Percentiles rank a stretch among this genome's conserved stretches.
Evolutionary conservation across 2,888 invertebrate species (phyloP).

Genomic region (Myopa testacea): DNA sequence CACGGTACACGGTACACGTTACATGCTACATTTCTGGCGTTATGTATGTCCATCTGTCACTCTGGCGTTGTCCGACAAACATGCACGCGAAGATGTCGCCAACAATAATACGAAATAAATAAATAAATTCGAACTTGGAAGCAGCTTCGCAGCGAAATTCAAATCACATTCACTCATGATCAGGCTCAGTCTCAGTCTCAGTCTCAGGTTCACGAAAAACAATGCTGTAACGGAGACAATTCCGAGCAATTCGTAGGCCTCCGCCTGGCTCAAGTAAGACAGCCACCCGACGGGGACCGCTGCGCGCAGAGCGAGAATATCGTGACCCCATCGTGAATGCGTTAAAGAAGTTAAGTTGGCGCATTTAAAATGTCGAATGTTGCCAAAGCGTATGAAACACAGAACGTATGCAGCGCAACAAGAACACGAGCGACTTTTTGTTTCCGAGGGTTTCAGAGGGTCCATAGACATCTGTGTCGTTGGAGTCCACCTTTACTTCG

Average conservation of each 20-base stretch:
- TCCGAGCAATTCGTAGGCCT: background rate
- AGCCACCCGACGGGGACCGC: conserved; percentile 34
- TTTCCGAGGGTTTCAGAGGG: background rate
- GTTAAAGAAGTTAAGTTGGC: conserved; percentile 48
- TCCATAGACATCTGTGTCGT: background rate
- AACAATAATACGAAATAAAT: too few relatives aligned
- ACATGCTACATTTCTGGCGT: background rate
- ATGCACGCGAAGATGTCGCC: too few relatives aligned
- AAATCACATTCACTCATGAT: background rate
- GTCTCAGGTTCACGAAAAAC: background rate
- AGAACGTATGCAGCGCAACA: conserved; percentile 44
- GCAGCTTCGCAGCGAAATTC: background rate
- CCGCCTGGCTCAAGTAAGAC: conserved; percentile 33
- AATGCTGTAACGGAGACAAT: background rate
- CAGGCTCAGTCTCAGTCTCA: background rate
- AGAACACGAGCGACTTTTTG: conserved; percentile 44
- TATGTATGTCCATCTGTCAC: background rate
- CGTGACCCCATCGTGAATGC: conserved; percentile 62
- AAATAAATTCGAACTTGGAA: background rate
- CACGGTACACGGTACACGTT: background rate
- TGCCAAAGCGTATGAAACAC: conserved; percentile 43
- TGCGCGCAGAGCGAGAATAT: background rate
- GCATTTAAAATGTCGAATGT: conserved; percentile 52
- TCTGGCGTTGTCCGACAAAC: background rate
- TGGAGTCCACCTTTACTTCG: background rate